phyloP scores from a whole-genome alignment of 2,888 invertebrate genomes.

The Caenorhabditis zanzibari region DNA sequence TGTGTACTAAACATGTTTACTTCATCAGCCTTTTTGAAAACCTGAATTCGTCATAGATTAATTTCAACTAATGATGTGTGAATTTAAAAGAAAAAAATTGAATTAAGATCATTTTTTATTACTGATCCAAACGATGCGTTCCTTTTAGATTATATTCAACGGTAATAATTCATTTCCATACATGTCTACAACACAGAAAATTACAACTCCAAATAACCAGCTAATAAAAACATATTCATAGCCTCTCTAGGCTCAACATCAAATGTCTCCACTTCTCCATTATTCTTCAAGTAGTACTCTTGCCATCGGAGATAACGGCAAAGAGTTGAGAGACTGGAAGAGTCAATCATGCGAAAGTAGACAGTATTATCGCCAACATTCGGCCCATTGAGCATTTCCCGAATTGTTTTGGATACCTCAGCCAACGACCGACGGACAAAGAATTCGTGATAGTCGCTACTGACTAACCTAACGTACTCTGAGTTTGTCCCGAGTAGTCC shows the following conservation, averaged over 20 bases:
- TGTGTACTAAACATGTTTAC: too few relatives aligned
- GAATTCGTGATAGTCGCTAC: constrained; percentile 88
- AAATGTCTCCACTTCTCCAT: constrained; percentile 35
- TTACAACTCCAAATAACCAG: constrained; percentile 94
- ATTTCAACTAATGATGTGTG: too few relatives aligned
- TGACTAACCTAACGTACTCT: constrained; percentile 88
- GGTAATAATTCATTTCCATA: too few relatives aligned
- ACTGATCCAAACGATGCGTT: too few relatives aligned
- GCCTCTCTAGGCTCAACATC: constrained; percentile 91
- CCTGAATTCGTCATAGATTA: too few relatives aligned
- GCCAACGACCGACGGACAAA: constrained; percentile 88
- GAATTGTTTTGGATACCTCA: constrained; percentile 87
- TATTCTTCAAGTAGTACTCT: constrained; percentile 3
- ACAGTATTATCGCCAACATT: constrained; percentile 93
- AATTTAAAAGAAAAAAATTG: too few relatives aligned
- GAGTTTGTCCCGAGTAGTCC: constrained; percentile 89
- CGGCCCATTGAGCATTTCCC: constrained; percentile 79
- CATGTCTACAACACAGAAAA: neutral
- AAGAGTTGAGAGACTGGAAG: constrained; percentile 94
- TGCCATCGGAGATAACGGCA: constrained; percentile 99
- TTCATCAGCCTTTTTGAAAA: too few relatives aligned
- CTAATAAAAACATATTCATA: constrained; percentile 95
- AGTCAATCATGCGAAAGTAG: constrained; percentile 18
- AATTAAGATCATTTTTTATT: too few relatives aligned
- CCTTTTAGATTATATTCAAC: too few relatives aligned